Conservation (phyloP, 2,888 invertebrate species). For the Melikaiella ostensackeni region DNA sequence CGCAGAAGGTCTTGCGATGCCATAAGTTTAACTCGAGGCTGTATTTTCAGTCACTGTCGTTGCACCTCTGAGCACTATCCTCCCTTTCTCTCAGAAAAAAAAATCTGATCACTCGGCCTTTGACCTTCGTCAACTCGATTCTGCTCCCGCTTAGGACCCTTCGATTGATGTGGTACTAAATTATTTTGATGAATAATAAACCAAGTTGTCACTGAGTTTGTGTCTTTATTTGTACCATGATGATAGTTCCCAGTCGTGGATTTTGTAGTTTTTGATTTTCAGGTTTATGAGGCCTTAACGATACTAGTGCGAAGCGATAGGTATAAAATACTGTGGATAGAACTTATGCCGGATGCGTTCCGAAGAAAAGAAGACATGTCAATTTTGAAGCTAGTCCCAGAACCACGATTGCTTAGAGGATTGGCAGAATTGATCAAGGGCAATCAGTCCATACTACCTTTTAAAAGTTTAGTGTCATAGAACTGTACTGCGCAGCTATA, state of each 20-base stretch:
- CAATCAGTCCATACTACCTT: no score
- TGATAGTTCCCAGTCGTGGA: neutral
- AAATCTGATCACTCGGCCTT: conserved; percentile 23
- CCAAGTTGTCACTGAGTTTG: conserved; percentile 65
- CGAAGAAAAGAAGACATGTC: no score
- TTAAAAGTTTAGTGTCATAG: no score
- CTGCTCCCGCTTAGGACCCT: conserved; percentile 52
- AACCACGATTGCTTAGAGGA: no score
- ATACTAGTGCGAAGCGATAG: no score
- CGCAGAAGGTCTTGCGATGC: conserved; percentile 27
- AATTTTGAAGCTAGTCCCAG: no score
- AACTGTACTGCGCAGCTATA: no score
- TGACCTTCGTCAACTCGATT: conserved; percentile 48
- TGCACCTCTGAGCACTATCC: conserved; percentile 22
- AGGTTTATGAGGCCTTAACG: no score
- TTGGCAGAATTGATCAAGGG: no score
- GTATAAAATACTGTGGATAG: no score
- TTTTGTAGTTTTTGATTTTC: neutral
- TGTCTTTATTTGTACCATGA: conserved; percentile 36
- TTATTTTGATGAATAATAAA: conserved; percentile 71
- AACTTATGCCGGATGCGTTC: no score
- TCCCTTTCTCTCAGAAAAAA: neutral
- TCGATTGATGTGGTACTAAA: conserved; percentile 68
- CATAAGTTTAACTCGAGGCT: conserved; percentile 28
- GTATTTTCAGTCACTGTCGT: conserved; percentile 19